Percentiles rank a stretch among this genome's conserved stretches.
phyloP scores from a whole-genome alignment of 2,113 vertebrate genomes.

The Clarias macrocephalus region DNA sequence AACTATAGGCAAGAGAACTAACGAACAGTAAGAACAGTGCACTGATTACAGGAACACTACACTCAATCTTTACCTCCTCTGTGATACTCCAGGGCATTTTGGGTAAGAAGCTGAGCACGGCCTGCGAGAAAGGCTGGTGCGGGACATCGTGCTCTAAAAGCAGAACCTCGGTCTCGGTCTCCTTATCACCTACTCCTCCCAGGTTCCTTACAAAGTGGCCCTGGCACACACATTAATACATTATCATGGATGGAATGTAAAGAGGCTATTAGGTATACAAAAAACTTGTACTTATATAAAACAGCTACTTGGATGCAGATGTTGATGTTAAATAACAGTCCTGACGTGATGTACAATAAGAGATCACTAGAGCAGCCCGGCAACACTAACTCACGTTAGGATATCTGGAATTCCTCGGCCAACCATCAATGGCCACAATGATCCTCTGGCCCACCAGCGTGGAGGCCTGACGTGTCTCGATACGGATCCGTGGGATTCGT shows the following conservation, averaged over 20 bases:
- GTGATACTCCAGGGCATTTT: slow-evolving; percentile 93
- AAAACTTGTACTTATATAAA: background rate
- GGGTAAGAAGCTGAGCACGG: slow-evolving; percentile 91
- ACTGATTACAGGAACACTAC: background rate
- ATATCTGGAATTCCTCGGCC: slow-evolving; percentile 95
- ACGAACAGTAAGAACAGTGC: background rate
- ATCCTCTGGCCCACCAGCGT: slow-evolving; percentile 87
- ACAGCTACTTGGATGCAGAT: background rate
- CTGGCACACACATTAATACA: slow-evolving; percentile 61
- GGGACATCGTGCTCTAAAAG: slow-evolving; percentile 95
- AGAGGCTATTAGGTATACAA: no score
- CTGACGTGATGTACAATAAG: no score
- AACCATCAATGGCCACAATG: slow-evolving; percentile 94
- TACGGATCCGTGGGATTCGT: slow-evolving; percentile 90
- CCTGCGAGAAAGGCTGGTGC: slow-evolving; percentile 91
- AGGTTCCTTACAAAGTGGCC: slow-evolving; percentile 95
- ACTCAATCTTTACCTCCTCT: slow-evolving; percentile 72
- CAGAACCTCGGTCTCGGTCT: slow-evolving; percentile 92
- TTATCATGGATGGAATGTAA: background rate
- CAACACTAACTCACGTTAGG: slow-evolving; percentile 82
- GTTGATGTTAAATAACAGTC: background rate
- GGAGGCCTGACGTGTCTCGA: slow-evolving; percentile 91
- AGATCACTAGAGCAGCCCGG: background rate
- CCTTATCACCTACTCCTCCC: slow-evolving; percentile 88
- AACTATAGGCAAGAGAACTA: background rate